Evolutionary conservation across 2,888 invertebrate species (phyloP).

Genomic region (Diaprepes abbreviatus): DNA sequence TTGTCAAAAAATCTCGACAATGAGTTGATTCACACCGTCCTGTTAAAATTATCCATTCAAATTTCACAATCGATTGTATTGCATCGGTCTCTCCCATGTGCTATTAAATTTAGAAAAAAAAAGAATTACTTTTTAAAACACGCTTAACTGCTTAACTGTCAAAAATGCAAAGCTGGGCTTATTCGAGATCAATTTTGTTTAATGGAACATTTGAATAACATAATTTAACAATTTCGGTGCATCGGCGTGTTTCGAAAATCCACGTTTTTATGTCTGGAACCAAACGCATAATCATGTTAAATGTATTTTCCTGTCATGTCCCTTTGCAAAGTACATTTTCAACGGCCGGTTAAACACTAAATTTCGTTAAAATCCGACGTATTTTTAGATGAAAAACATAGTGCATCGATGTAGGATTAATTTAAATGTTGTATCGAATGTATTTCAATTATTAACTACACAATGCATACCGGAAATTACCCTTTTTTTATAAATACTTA

Average conservation of each 20-base stretch:
- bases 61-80: too few species aligned
- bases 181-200: slow-evolving; percentile 3
- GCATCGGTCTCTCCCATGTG: too few species aligned
- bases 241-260: slow-evolving; percentile 29
- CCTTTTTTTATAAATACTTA: too few species aligned
- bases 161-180: not conserved
- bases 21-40: too few species aligned
- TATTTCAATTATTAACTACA: not conserved
- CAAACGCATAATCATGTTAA: slow-evolving; percentile 45
- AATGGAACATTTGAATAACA: slow-evolving; percentile 37
- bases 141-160: not conserved
- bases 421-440: slow-evolving; percentile 9
- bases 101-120: too few species aligned
- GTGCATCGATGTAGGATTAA: slow-evolving; percentile 17
- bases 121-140: too few species aligned
- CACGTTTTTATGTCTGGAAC: slow-evolving; percentile 27
- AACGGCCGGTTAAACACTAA: slow-evolving; percentile 42
- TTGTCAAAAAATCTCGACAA: too few species aligned
- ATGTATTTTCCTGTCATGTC: slow-evolving; percentile 48
- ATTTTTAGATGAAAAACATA: slow-evolving; percentile 18
- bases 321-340: slow-evolving; percentile 45
- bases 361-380: slow-evolving; percentile 38
- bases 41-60: too few species aligned
- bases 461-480: too few species aligned
- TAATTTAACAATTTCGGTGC: slow-evolving; percentile 41